These are phyloP conservation scores for Lochmaea capreae DNA, from an alignment of 2,888 invertebrate genomes.

Conservation along the genomic window DNA sequence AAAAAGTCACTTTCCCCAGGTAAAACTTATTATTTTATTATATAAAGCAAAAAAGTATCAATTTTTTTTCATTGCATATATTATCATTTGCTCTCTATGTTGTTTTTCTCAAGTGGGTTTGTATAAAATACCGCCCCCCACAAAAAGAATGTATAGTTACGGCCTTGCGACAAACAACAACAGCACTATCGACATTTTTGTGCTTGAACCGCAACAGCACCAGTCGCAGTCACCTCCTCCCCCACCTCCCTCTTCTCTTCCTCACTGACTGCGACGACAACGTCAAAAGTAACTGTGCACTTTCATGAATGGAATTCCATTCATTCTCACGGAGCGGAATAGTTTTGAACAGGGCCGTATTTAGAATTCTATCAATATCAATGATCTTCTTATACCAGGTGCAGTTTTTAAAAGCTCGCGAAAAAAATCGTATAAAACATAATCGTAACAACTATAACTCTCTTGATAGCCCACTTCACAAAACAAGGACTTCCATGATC, in stretches of 20 bases:
- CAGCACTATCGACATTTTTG: constrained; percentile 31
- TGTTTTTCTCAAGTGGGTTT: neutral
- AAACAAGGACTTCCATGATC: too few species aligned
- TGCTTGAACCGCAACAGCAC: constrained; percentile 23
- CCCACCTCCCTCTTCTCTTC: constrained; percentile 10
- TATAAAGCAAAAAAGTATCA: too few species aligned
- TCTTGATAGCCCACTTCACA: too few species aligned
- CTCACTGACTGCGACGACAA: constrained; percentile 25
- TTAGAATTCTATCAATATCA: neutral
- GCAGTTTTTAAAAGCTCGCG: neutral
- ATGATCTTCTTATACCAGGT: neutral
- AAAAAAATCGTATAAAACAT: too few species aligned
- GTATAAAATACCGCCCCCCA: constrained; percentile 5
- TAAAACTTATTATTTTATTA: too few species aligned
- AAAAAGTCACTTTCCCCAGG: too few species aligned
- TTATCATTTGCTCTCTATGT: too few species aligned
- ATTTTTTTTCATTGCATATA: too few species aligned
- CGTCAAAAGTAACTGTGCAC: constrained; percentile 37
- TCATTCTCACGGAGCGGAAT: constrained; percentile 35
- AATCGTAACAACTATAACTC: too few species aligned
- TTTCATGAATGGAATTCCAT: constrained; percentile 38
- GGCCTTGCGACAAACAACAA: constrained; percentile 21
- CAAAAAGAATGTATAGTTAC: constrained; percentile 12
- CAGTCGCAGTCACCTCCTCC: constrained; percentile 31
- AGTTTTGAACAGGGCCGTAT: constrained; percentile 26